Evolutionary conservation across 2,888 invertebrate genomes (phyloP).

Genomic region (Hypercompe scribonia): DNA sequence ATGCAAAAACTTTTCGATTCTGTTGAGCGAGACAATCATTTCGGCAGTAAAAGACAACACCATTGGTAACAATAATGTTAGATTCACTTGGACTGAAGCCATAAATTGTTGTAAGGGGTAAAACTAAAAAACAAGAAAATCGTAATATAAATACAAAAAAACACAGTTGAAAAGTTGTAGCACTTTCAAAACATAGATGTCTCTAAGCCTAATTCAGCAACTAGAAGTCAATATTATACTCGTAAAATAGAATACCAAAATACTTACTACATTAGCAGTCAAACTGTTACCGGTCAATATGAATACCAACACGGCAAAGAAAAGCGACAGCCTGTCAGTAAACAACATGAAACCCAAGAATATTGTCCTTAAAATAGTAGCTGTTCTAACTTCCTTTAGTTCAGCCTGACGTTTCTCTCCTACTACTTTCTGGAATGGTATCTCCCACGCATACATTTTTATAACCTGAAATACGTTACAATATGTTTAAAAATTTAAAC

Average conservation of each 20-base stretch:
- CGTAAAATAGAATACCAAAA: neutral
- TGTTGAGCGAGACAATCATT: conserved; percentile 78
- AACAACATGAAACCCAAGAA: conserved; percentile 93
- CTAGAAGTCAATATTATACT: neutral
- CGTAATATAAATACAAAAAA: no score
- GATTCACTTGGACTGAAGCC: conserved; percentile 76
- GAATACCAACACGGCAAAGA: conserved; percentile 90
- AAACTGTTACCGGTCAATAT: conserved; percentile 88
- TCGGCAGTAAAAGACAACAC: conserved; percentile 87
- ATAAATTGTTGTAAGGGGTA: conserved; percentile 82
- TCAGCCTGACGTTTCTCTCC: conserved; percentile 89
- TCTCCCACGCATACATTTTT: conserved; percentile 99
- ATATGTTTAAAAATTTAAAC: neutral
- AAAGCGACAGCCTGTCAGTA: conserved; percentile 92
- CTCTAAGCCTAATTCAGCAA: neutral
- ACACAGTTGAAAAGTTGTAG: neutral
- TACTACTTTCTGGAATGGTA: conserved; percentile 93
- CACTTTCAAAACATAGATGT: neutral
- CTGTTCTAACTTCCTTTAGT: conserved; percentile 85
- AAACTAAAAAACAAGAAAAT: conserved; percentile 65
- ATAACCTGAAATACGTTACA: conserved; percentile 88
- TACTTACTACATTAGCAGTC: conserved; percentile 90
- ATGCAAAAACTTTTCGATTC: conserved; percentile 75
- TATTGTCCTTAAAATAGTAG: conserved; percentile 88
- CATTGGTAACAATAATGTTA: conserved; percentile 78